Percentiles rank a stretch among this genome's conserved stretches.
Evolutionary conservation across 1,140 invertebrate species (phyloP).

Genomic region (Diprion similis): DNA sequence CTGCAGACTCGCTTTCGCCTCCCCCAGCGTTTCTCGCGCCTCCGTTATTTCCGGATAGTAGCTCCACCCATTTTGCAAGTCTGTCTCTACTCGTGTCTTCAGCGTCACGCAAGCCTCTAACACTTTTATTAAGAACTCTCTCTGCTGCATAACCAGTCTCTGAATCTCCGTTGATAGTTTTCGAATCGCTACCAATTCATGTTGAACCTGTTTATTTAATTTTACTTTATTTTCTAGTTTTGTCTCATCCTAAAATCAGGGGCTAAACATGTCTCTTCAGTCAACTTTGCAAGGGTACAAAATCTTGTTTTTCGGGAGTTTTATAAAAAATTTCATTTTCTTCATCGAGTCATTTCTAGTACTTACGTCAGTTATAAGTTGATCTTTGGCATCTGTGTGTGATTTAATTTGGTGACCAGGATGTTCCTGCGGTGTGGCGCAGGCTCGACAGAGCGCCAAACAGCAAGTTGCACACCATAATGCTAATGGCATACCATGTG

Average conservation of each 20-base stretch:
- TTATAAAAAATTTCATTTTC: constrained; percentile 1
- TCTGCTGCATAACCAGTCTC: constrained; percentile 70
- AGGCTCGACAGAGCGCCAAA: constrained; percentile 70
- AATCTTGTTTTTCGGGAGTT: constrained; percentile 5
- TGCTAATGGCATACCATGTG: constrained; percentile 75
- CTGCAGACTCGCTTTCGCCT: constrained; percentile 66
- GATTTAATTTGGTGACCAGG: constrained; percentile 72
- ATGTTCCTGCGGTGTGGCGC: constrained; percentile 70
- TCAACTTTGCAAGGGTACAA: constrained; percentile 9
- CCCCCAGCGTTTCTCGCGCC: constrained; percentile 68
- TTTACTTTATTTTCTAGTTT: background rate
- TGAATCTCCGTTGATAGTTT: constrained; percentile 70
- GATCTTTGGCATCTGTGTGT: constrained; percentile 71
- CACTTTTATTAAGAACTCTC: constrained; percentile 75
- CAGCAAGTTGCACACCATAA: constrained; percentile 77
- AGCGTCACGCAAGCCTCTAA: constrained; percentile 75
- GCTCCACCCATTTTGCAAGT: constrained; percentile 71
- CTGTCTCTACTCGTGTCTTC: constrained; percentile 75
- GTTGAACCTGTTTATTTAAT: constrained; percentile 53
- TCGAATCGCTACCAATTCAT: constrained; percentile 60
- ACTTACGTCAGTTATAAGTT: constrained; percentile 69
- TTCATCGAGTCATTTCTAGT: constrained; percentile 24
- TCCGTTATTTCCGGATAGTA: constrained; percentile 70
- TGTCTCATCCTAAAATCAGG: too few species aligned
- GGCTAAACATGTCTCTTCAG: background rate